These are phyloP conservation scores for Xerus inauris DNA, from an alignment of 2,113 vertebrate genomes.

Conservation along the genomic window DNA sequence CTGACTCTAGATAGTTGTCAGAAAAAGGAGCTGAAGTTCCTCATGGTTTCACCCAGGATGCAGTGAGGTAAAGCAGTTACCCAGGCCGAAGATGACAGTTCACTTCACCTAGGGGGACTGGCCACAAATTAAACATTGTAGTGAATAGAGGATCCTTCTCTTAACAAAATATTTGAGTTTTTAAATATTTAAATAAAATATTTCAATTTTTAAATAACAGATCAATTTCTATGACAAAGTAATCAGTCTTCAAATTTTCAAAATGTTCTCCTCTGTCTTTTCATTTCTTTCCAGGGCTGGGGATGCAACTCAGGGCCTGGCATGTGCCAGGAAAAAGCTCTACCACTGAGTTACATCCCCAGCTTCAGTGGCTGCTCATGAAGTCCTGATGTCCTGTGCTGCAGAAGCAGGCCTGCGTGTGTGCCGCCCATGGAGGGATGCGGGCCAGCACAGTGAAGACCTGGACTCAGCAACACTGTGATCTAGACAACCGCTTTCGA, in stretches of 20 bases:
- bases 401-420: not conserved
- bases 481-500: not conserved
- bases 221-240: not conserved
- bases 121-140: not conserved
- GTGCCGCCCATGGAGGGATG: not conserved
- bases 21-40: not conserved
- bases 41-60: rapidly evolving
- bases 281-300: not conserved
- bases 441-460: not conserved
- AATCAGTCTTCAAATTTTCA: not conserved
- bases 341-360: too few relatives aligned
- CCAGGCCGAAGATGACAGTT: not conserved
- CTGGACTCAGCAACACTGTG: not conserved
- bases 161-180: not conserved
- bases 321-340: rapidly evolving
- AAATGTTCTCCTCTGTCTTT: not conserved
- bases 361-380: not conserved
- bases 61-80: not conserved
- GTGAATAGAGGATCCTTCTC: not conserved
- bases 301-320: not conserved
- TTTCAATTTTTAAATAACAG: not conserved
- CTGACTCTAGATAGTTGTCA: not conserved
- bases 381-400: not conserved
- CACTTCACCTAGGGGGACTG: not conserved
- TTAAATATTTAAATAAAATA: too few relatives aligned